Percentiles rank a stretch among this genome's conserved stretches.
These are phyloP conservation scores for Sebastes diaconus DNA, from an alignment of 2,797 vertebrate species.

Conservation along the genomic window DNA sequence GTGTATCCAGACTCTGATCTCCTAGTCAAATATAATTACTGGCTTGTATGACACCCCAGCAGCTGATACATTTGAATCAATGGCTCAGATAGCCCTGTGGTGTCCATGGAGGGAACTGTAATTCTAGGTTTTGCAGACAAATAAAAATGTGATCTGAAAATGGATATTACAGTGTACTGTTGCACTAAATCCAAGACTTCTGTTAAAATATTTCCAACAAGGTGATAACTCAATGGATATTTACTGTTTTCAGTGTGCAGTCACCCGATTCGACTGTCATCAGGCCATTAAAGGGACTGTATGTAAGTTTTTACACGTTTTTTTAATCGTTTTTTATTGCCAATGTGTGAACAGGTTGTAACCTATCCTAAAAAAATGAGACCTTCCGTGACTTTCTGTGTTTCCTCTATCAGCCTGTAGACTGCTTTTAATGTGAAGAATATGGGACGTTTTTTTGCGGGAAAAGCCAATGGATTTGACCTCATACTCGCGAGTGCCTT, in stretches of 20 bases:
- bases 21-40: constrained; percentile 53
- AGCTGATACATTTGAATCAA: constrained; percentile 36
- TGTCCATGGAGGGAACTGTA: constrained; percentile 8
- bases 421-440: background rate
- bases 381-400: too few relatives aligned
- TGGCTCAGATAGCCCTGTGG: constrained; percentile 13
- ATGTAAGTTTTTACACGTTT: too few relatives aligned
- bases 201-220: constrained; percentile 1
- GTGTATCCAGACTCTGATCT: constrained; percentile 46
- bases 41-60: constrained; percentile 30
- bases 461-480: too few relatives aligned
- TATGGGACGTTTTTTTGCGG: background rate
- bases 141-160: constrained; percentile 45
- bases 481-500: too few relatives aligned
- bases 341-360: too few relatives aligned
- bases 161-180: constrained; percentile 11
- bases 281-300: too few relatives aligned
- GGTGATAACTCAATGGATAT: background rate
- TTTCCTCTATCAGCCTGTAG: too few relatives aligned
- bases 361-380: too few relatives aligned
- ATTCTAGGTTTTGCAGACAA: constrained; percentile 36
- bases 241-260: background rate
- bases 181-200: background rate
- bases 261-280: fast-evolving
- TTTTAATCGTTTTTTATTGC: too few relatives aligned